These are phyloP conservation scores for Myxocyprinus asiaticus DNA, from an alignment of 2,113 vertebrate species.

Conservation along the genomic window DNA sequence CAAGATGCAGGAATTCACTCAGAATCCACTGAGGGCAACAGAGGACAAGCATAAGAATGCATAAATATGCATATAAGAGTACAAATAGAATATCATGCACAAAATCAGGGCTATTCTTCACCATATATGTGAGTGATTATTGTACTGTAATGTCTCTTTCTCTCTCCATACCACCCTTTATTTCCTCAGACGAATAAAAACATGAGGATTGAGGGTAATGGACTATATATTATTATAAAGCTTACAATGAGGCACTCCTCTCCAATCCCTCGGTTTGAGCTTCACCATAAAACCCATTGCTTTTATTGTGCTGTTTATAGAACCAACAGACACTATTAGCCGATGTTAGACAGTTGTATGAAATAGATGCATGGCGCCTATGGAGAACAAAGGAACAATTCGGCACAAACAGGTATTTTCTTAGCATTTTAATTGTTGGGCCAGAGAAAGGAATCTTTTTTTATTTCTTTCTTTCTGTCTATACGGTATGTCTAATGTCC, in stretches of 20 bases:
- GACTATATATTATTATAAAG: slow-evolving; percentile 44
- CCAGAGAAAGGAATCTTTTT: no score
- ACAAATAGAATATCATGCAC: slow-evolving; percentile 16
- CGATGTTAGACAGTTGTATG: neutral
- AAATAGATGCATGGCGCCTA: no score
- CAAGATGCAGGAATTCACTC: no score
- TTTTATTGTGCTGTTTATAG: neutral
- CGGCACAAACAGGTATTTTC: no score
- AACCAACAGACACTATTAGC: neutral
- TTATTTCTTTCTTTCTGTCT: no score
- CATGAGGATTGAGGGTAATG: slow-evolving; percentile 46
- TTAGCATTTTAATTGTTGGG: no score
- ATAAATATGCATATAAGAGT: neutral
- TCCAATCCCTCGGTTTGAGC: slow-evolving; percentile 36
- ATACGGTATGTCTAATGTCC: no score
- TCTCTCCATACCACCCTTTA: neutral
- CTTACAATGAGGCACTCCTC: slow-evolving; percentile 43
- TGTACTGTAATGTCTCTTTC: neutral
- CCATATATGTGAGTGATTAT: slow-evolving; percentile 39
- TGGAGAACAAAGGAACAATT: no score
- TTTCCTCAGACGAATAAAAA: slow-evolving; percentile 33
- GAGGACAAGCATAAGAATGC: neutral
- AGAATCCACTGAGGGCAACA: no score
- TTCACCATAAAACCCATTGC: slow-evolving; percentile 16
- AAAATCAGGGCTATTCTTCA: neutral